phyloP scores from a whole-genome alignment of 2,888 invertebrate species.

The Caenorhabditis wallacei region DNA sequence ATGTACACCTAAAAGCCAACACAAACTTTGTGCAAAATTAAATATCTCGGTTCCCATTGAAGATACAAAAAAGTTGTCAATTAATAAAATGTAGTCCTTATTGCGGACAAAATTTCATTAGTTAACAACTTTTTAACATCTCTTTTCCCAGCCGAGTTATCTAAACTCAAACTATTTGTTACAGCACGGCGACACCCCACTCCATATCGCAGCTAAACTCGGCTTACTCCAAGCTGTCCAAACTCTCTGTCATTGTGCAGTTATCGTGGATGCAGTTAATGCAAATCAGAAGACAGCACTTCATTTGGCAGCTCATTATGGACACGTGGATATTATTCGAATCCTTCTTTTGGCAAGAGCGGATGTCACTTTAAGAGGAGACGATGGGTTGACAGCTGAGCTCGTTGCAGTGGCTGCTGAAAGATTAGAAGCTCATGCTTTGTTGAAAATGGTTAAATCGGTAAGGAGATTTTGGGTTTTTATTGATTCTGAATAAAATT shows the following conservation, averaged over 20 bases:
- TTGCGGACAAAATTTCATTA: too few relatives aligned
- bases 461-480: conserved; percentile 84
- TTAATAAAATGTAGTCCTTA: too few relatives aligned
- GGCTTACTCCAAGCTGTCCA: conserved; percentile 86
- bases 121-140: too few relatives aligned
- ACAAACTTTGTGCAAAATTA: too few relatives aligned
- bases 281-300: conserved; percentile 85
- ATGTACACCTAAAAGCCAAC: too few relatives aligned
- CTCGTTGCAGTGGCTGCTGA: conserved; percentile 90
- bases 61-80: too few relatives aligned
- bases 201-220: conserved; percentile 86
- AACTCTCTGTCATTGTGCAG: conserved; percentile 86
- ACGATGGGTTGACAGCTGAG: conserved; percentile 88
- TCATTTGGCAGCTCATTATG: conserved; percentile 88
- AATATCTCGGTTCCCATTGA: too few relatives aligned
- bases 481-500: neutral
- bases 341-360: conserved; percentile 89
- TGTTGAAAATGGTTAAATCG: conserved; percentile 87
- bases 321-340: conserved; percentile 88
- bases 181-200: conserved; percentile 86
- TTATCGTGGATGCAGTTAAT: conserved; percentile 87
- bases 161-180: conserved; percentile 14
- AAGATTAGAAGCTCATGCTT: conserved; percentile 87
- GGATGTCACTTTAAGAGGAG: conserved; percentile 83
- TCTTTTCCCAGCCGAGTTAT: too few relatives aligned